Evolutionary conservation across 2,113 vertebrate species (phyloP), one percentile per base, ranked within the genome.

Genomic region (Falcunculus frontatus): DNA sequence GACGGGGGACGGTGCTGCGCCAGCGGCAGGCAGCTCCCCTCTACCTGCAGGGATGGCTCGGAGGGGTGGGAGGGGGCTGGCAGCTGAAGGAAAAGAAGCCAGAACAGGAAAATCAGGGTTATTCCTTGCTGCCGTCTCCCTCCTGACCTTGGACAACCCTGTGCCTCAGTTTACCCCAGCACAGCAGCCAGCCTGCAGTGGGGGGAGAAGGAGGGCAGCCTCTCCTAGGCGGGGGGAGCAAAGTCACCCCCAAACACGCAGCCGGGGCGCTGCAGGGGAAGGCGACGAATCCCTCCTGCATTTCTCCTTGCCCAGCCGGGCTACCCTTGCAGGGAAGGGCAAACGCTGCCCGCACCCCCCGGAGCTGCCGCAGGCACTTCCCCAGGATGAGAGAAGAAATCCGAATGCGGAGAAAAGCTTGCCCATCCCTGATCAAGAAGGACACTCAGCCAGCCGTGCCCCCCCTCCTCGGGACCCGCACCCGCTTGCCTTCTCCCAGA

Each of bases 61-160:
- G 8, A 30, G 82, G 37, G 46, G 25, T 29, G 55, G 78, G 62
- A 87, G 22, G 35, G 35, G 41, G 33, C 20, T 68, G 41, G 56
- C 42, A 52, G 90, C 50, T 16, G 33, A 60, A 18, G 30, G 25
- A 39, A 77, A 78, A 90, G 69, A 37, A 65, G 63, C 76, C 32
- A 1, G 64, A 94, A 86, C 73, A 75, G 80, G 83, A 90, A 92
- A 93, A 80, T 37, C 83, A 87, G 86, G 86, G 89, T 52, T 83
- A 84, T 85, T 59, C 93, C 79, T 59, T 2, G 12, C 86, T 3
- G 13, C 91, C 27, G 79, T 92, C 94, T 93, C 94, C 59, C 76
- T 83, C 29, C 90, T 95, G 94, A 97, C 95, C 96, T 97, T 95
- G 95, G 94, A 80, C 90, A 93, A 95, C 94, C 93, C 92, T 81